phyloP scores from a whole-genome alignment of 2,888 invertebrate genomes.

The Polymixis flavicincta region DNA sequence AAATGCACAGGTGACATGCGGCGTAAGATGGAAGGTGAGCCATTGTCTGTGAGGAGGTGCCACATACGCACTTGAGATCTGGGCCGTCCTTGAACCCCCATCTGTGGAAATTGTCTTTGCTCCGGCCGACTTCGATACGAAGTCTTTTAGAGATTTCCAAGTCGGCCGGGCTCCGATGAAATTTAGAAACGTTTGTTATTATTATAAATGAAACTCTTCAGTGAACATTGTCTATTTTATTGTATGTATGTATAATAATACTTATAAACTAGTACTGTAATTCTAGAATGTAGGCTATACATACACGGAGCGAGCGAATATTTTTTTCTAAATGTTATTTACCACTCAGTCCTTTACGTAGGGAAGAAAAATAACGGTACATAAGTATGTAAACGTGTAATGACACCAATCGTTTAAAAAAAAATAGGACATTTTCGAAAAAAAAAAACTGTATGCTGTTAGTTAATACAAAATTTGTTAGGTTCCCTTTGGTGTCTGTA shows the following conservation, averaged over 20 bases:
- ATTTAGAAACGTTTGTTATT: neutral
- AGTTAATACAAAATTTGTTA: constrained; percentile 42
- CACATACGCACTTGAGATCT: no score
- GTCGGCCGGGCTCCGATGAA: neutral
- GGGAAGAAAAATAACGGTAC: constrained; percentile 46
- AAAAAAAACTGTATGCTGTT: neutral
- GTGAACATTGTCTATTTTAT: constrained; percentile 89
- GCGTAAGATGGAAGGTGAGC: no score
- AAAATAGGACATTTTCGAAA: constrained; percentile 19
- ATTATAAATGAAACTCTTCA: constrained; percentile 76
- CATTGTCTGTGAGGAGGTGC: no score
- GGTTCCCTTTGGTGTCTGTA: constrained; percentile 62
- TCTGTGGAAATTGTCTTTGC: no score
- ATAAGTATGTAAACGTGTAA: constrained; percentile 14
- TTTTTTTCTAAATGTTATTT: constrained; percentile 65
- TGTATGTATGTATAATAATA: constrained; percentile 86
- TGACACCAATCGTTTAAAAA: no score
- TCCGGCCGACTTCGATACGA: no score
- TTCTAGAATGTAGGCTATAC: constrained; percentile 79
- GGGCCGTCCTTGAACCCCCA: no score
- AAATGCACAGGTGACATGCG: no score
- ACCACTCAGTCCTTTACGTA: constrained; percentile 82
- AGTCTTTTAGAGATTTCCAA: no score
- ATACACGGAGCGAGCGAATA: constrained; percentile 72
- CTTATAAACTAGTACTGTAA: constrained; percentile 80